phyloP scores from a whole-genome alignment of 1,140 invertebrate species.

The Pseudomyrmex flavicornis region DNA sequence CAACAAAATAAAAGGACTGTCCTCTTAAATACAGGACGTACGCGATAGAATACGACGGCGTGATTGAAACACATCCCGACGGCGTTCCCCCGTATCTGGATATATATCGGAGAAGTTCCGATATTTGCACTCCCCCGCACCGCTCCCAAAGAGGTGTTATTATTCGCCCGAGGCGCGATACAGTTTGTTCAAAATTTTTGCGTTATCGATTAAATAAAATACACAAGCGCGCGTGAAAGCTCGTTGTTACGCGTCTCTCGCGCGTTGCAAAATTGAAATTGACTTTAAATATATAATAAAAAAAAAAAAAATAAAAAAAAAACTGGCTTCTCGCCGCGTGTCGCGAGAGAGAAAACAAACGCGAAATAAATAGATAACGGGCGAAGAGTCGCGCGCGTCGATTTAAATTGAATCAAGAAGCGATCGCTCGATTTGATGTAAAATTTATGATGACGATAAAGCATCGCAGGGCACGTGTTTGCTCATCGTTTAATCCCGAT shows the following conservation, averaged over 20 bases:
- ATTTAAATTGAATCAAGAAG: conserved; percentile 7
- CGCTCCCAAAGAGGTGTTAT: background rate
- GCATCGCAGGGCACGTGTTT: background rate
- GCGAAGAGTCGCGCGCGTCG: background rate
- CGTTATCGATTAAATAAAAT: conserved; percentile 9
- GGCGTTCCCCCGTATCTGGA: conserved; percentile 3
- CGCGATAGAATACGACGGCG: background rate
- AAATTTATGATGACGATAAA: background rate
- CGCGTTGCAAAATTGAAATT: conserved; percentile 11
- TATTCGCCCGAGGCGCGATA: background rate
- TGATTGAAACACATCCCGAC: background rate
- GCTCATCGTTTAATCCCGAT: too few relatives aligned
- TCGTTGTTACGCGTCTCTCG: background rate
- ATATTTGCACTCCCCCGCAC: background rate
- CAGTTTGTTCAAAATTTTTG: conserved; percentile 14
- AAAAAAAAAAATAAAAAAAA: background rate
- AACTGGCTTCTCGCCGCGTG: background rate
- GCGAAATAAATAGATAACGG: conserved; percentile 1
- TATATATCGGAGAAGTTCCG: background rate
- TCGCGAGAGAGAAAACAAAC: background rate
- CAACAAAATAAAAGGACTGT: too few relatives aligned
- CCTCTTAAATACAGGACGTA: background rate
- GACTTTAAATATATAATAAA: background rate
- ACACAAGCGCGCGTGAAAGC: conserved; percentile 4
- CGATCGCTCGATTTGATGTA: background rate